Percentiles rank a stretch among this genome's conserved stretches.
Evolutionary conservation across 1,140 invertebrate species (phyloP).

Genomic region (Drosophila gunungcola): DNA sequence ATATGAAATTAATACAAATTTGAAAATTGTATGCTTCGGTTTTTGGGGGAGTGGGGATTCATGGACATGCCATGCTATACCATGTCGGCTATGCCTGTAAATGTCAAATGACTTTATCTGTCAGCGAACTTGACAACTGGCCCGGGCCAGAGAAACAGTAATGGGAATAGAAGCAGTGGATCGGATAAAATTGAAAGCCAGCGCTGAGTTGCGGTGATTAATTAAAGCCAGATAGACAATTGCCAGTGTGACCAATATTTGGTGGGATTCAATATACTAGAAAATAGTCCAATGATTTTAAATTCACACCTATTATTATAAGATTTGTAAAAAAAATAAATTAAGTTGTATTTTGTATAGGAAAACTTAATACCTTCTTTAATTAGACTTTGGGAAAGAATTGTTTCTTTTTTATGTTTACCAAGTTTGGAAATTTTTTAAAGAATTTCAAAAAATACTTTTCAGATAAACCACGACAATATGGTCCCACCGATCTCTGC

Average conservation of each 20-base stretch:
- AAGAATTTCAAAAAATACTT: neutral
- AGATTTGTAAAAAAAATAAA: no score
- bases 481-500: neutral
- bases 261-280: slow-evolving; percentile 1
- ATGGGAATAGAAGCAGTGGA: slow-evolving; percentile 32
- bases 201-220: slow-evolving; percentile 48
- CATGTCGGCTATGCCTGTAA: slow-evolving; percentile 78
- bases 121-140: slow-evolving; percentile 75
- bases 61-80: slow-evolving; percentile 25
- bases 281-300: neutral
- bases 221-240: slow-evolving; percentile 54
- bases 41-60: slow-evolving; percentile 1
- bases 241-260: slow-evolving; percentile 11
- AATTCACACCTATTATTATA: no score
- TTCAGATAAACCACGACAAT: no score
- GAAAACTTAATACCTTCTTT: no score
- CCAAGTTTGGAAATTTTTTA: no score
- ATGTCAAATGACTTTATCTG: slow-evolving; percentile 83
- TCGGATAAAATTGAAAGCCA: slow-evolving; percentile 26
- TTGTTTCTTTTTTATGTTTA: no score
- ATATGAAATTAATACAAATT: slow-evolving; percentile 82
- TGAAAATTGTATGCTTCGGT: slow-evolving; percentile 69
- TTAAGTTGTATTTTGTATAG: no score
- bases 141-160: slow-evolving; percentile 32
- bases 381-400: no score